Evolutionary conservation across 2,888 invertebrate genomes (phyloP), one percentile per base, ranked within the genome.

Genomic region (Darwinula stevensoni): DNA sequence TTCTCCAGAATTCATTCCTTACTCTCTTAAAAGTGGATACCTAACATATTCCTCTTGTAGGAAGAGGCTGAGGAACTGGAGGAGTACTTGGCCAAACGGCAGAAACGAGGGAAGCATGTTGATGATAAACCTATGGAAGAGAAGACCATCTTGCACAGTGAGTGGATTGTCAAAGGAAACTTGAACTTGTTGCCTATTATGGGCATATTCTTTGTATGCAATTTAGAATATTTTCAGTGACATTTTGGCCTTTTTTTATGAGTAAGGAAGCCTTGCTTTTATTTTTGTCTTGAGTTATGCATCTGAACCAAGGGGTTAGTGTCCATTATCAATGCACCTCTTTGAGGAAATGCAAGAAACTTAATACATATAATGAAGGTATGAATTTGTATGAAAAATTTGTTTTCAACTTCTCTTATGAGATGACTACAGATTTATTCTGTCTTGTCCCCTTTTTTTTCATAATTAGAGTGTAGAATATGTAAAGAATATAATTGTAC

Each of bases 71-170:
- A 75, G 13, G 86, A 80, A 45, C 52, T 97, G 32, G 88, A 91
- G 51, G 94, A 91, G 51, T 71, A 88, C 45, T 55, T 84, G 32
- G 73, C 84, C 0, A 86, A 91, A 53, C 59, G 78, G 46, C 76
- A 76, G 46, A 84, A 82, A 51, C 63, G 72, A 38, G 74, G 75
- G 37, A 74, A 71, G 46, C 42, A 66, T 34, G 64, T 66, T n/a
- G 82, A 84, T 42, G 86, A 88, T 39, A 82, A 82, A 52, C 72
- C 78, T 2, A 54, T 84, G 38, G 88, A 94, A 48, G 94, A 94
- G 49, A 94, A 91, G 52, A 73, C 84, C 9, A 72, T 78, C 42
- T 58, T 91, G 40, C 88, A 94, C 49, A 72, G 75, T 74, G 57
- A 61, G 65, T 57, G 6, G 5, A 11, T 31, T 31, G 13, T 18